Conservation (phyloP, 2,888 invertebrate species). For the Lasius fuliginosus region DNA sequence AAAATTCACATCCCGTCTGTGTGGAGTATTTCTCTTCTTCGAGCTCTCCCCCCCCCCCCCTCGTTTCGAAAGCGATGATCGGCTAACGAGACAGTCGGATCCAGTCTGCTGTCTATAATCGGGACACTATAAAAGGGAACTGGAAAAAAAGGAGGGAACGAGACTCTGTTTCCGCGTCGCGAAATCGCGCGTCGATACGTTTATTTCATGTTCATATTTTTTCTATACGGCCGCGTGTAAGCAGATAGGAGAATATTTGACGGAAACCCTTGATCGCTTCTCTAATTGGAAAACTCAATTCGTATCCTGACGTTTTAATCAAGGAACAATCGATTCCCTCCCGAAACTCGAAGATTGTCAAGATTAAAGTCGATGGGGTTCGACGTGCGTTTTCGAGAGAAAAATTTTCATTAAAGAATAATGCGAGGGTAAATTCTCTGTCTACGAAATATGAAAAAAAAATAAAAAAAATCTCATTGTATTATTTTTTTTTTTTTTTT, state of each 20-base stretch:
- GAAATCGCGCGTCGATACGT: slow-evolving; percentile 29
- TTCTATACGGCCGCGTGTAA: background rate
- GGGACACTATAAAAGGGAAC: slow-evolving; percentile 8
- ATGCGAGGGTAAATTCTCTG: background rate
- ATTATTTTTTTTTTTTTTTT: background rate
- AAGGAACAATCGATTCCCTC: background rate
- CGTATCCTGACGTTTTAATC: slow-evolving; percentile 34
- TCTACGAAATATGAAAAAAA: background rate
- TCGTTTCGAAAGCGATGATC: background rate
- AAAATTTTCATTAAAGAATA: background rate
- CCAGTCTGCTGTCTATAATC: background rate
- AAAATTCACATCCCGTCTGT: background rate
- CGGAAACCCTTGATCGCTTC: background rate
- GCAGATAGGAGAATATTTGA: background rate
- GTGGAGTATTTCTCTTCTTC: background rate
- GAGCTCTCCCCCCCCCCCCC: background rate
- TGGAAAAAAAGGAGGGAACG: background rate
- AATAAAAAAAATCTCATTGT: too few relatives aligned
- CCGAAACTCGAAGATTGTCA: background rate
- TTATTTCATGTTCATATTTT: background rate
- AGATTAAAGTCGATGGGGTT: background rate
- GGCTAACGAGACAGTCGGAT: slow-evolving; percentile 44
- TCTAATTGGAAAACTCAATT: slow-evolving; percentile 10
- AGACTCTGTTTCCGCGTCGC: background rate
- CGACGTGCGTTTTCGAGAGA: background rate